A percentile compares a stretch with the other conserved stretches of the same genome.
Evolutionary conservation across 2,888 invertebrate genomes (phyloP).

Genomic region (Lutraria lutraria): DNA sequence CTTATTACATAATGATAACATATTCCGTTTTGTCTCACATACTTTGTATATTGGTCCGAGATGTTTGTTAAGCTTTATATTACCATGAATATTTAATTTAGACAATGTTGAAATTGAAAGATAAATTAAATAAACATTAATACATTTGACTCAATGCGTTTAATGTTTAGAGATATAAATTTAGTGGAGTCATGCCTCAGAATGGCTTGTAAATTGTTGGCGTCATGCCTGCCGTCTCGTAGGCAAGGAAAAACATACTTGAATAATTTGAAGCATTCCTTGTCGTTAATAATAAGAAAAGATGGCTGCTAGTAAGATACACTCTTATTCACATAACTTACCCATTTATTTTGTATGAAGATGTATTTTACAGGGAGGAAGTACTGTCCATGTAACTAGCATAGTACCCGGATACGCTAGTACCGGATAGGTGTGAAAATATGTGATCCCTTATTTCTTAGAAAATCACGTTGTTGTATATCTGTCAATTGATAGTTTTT

Average conservation of each 20-base stretch:
- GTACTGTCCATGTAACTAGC: not conserved
- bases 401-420: not conserved
- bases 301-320: not conserved
- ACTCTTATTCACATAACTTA: not conserved
- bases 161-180: not conserved
- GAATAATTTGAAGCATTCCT: not conserved
- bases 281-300: not conserved
- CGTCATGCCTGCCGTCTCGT: not conserved
- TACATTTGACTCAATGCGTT: too few relatives aligned
- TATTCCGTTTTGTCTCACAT: too few relatives aligned
- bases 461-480: too few relatives aligned
- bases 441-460: too few relatives aligned
- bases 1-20: too few relatives aligned
- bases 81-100: too few relatives aligned
- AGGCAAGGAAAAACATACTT: constrained; percentile 5
- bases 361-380: not conserved
- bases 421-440: not conserved
- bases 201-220: not conserved
- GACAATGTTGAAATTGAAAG: too few relatives aligned
- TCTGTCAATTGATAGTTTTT: too few relatives aligned
- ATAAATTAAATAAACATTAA: too few relatives aligned
- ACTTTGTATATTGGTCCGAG: too few relatives aligned
- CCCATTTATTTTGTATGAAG: not conserved
- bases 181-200: not conserved
- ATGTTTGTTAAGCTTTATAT: too few relatives aligned